A percentile compares a stretch with the other conserved stretches of the same genome.
phyloP scores from a whole-genome alignment of 2,113 vertebrate genomes.

The Steatornis caripensis region DNA sequence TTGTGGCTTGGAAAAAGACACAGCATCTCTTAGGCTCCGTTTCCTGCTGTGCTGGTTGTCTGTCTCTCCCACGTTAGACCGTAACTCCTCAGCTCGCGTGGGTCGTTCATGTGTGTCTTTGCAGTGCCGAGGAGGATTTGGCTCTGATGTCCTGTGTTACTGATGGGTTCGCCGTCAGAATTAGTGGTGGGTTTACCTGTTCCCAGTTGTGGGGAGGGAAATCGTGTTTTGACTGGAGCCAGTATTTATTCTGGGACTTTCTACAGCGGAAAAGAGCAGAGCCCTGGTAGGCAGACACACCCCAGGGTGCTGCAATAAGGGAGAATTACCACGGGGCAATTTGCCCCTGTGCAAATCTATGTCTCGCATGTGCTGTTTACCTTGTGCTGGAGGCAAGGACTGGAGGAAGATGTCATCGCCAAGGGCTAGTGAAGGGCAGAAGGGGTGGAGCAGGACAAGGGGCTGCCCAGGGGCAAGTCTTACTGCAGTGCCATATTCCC shows the following conservation, averaged over 20 bases:
- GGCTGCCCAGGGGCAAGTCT: background rate
- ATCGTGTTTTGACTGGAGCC: background rate
- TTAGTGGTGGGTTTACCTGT: background rate
- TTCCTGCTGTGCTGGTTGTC: background rate
- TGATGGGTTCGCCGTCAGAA: background rate
- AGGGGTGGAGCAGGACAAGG: background rate
- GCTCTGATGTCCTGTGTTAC: rapidly evolving
- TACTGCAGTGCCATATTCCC: background rate
- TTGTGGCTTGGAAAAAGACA: background rate
- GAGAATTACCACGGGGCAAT: background rate
- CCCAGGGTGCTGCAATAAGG: background rate
- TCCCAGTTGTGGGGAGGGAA: background rate
- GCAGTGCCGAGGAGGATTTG: background rate
- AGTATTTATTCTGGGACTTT: background rate
- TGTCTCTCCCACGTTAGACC: background rate
- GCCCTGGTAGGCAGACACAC: background rate
- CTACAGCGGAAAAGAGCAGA: background rate
- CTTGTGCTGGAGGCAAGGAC: background rate
- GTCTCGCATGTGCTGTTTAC: background rate
- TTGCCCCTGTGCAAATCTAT: background rate
- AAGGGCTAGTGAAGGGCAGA: background rate
- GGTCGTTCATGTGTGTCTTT: rapidly evolving
- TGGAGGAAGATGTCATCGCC: background rate
- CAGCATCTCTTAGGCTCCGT: background rate
- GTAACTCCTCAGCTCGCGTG: rapidly evolving